These are phyloP conservation scores for Zelleria hepariella DNA, from an alignment of 2,888 invertebrate genomes.

Conservation along the genomic window DNA sequence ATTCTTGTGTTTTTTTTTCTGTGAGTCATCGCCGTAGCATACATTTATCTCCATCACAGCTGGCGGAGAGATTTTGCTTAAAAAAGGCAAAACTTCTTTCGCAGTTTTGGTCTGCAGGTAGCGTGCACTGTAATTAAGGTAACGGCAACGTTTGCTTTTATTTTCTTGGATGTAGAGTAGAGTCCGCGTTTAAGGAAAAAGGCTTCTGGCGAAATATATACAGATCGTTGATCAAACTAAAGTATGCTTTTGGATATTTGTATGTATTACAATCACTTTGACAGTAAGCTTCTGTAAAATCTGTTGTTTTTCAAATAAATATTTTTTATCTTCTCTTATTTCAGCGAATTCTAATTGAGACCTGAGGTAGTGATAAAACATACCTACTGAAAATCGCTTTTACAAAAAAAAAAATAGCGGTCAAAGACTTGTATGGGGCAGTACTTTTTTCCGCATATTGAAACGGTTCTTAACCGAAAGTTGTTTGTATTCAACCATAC, in stretches of 20 bases:
- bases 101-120: not conserved
- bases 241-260: not conserved
- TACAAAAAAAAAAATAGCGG: too few relatives aligned
- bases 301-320: too few relatives aligned
- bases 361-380: too few relatives aligned
- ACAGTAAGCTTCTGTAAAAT: not conserved
- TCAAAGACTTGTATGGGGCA: too few relatives aligned
- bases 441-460: too few relatives aligned
- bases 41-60: conserved; percentile 53
- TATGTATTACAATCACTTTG: not conserved
- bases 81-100: not conserved
- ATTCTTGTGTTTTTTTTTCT: conserved; percentile 37
- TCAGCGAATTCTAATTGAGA: too few relatives aligned
- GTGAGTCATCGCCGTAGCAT: conserved; percentile 28
- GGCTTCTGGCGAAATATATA: not conserved
- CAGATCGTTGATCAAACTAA: not conserved
- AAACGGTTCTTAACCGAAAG: too few relatives aligned
- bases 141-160: not conserved
- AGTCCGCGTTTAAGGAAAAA: not conserved
- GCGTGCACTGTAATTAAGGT: not conserved
- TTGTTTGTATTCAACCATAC: too few relatives aligned
- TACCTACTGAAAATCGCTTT: too few relatives aligned
- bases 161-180: not conserved
- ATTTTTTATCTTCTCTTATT: too few relatives aligned
- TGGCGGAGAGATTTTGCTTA: not conserved